Conservation (phyloP, 2,797 vertebrate species). For the Halcyon leucocephala region DNA sequence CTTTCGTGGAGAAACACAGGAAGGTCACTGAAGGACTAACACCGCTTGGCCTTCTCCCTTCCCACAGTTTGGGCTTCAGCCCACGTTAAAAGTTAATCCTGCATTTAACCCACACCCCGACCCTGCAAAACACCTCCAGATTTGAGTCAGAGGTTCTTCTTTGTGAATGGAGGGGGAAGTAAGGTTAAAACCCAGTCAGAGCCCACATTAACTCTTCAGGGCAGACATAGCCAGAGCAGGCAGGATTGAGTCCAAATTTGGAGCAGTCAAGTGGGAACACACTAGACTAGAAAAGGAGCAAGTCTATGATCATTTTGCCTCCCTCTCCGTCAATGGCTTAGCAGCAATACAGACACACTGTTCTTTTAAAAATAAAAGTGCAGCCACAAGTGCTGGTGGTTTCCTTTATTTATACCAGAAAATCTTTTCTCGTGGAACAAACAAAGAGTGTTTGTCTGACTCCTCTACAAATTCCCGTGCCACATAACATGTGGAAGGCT, state of each 20-base stretch:
- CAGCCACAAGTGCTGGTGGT: constrained; percentile 38
- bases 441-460: constrained; percentile 76
- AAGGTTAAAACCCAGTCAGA: constrained; percentile 2
- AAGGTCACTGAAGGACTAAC: constrained; percentile 66
- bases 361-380: constrained; percentile 63
- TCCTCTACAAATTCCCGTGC: constrained; percentile 58
- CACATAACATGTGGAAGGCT: constrained; percentile 45
- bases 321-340: background rate
- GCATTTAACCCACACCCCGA: constrained; percentile 19
- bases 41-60: constrained; percentile 5
- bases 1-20: background rate
- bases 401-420: constrained; percentile 75
- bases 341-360: constrained; percentile 29
- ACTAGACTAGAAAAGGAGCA: background rate
- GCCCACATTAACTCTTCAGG: constrained; percentile 24
- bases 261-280: background rate
- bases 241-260: background rate
- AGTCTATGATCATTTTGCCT: background rate
- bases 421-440: constrained; percentile 68
- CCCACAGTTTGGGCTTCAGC: constrained; percentile 19
- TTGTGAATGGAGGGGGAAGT: background rate
- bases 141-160: constrained; percentile 41
- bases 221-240: background rate
- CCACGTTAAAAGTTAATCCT: constrained; percentile 34
- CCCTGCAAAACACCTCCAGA: constrained; percentile 47